Base-by-base conservation (phyloP, 2,797 vertebrate genomes). In the Cichlasoma orientale region DNA sequence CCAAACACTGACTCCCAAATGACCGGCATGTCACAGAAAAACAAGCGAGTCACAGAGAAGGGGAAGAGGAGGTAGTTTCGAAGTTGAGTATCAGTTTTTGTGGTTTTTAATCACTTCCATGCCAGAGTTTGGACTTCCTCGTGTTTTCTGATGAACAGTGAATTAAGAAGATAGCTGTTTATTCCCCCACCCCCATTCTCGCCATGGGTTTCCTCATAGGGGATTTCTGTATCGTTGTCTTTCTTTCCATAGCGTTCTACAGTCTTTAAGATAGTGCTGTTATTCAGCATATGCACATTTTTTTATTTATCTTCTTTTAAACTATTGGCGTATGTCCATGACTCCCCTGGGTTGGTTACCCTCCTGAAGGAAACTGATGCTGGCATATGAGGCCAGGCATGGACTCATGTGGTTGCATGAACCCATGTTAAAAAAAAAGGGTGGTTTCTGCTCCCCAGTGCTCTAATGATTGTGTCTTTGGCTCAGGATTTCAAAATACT, bases 381-480 rank as follows among this genome's bases (percentile, higher is more conserved):
- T 80, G 82, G 59, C 82, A 68, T 80, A 27, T 72, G 71, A 77
- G 55, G 52, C 78, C 1, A 23, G 7, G 77, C 75, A 71, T 21
- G 78, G 44, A 57, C 21, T 27, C 52, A 27, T 87, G 77, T 44
- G 75, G 85, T 83, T 81, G 72, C 52, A 61, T 54, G 72, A 82
- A 82, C 36, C 59, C 53, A 18, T 77, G 79, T 87, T 75, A 7
- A 68, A 73, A 33, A 33, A 33, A 9, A 81, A 69, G 50, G 11
- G 52, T 27, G 54, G 56, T 81, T 83, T 88, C 58, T 85, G 29
- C 54, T 85, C 74, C 56, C 19, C 44, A 27, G 1, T 58, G 29
- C 77, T 71, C 58, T 82, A 81, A 84, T 80, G 73, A 79, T 72
- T 79, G 54, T 27, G 56, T 72, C 33, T 80, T 77, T 86, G 87